These are phyloP conservation scores for Nasua narica DNA, from an alignment of 2,797 vertebrate species.

Conservation along the genomic window DNA sequence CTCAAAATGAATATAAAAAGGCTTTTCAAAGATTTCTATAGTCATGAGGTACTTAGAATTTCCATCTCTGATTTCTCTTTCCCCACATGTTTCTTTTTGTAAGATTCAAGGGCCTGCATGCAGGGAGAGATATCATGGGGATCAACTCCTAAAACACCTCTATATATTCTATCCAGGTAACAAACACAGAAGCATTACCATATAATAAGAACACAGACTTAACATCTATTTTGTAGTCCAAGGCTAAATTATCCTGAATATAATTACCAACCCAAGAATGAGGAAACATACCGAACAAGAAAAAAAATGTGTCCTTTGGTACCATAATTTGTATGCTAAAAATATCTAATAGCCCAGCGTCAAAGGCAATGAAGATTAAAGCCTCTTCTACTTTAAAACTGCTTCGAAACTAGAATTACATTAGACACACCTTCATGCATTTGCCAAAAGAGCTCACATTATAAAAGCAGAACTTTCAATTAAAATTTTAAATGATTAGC, in stretches of 20 bases:
- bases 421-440: constrained; percentile 13
- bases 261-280: constrained; percentile 51
- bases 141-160: neutral
- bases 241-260: constrained; percentile 30
- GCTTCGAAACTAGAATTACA: constrained; percentile 40
- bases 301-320: neutral
- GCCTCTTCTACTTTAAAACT: constrained; percentile 27
- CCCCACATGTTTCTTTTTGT: neutral
- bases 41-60: neutral
- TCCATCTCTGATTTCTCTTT: constrained; percentile 19
- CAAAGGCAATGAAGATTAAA: constrained; percentile 56
- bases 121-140: neutral
- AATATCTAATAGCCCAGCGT: constrained; percentile 20
- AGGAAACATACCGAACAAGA: constrained; percentile 25
- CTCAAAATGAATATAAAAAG: neutral
- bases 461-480: constrained; percentile 48
- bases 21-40: neutral
- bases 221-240: neutral
- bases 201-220: neutral
- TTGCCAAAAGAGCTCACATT: constrained; percentile 9
- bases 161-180: neutral
- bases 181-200: neutral
- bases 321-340: constrained; percentile 37
- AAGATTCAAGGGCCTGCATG: neutral
- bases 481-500: constrained; percentile 59